Conservation (phyloP, 1,140 invertebrate species). For the Drosophila rhopaloa region DNA sequence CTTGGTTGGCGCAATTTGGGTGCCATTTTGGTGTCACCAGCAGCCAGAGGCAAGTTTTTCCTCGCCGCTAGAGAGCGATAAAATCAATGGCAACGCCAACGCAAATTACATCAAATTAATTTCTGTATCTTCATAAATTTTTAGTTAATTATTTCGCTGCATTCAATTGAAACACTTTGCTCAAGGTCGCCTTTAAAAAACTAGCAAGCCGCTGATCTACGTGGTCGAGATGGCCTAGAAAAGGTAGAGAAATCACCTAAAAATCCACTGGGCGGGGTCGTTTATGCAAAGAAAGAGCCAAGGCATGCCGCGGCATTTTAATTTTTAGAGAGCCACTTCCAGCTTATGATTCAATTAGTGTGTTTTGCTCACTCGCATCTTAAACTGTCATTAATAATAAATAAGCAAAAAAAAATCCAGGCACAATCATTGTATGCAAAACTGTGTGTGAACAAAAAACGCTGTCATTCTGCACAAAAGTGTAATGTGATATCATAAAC, state of each 20-base stretch:
- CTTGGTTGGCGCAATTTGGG: conserved; percentile 69
- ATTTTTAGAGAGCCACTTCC: conserved; percentile 27
- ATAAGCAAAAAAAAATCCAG: conserved; percentile 22
- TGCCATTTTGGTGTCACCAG: conserved; percentile 76
- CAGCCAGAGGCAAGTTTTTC: conserved; percentile 10
- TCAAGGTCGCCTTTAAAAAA: conserved; percentile 47
- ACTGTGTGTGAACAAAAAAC: conserved; percentile 56
- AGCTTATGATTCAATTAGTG: conserved; percentile 38
- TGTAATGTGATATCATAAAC: conserved; percentile 78
- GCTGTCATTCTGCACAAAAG: conserved; percentile 49
- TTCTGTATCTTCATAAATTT: conserved; percentile 69
- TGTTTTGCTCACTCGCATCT: conserved; percentile 37
- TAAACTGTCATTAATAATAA: conserved; percentile 73
- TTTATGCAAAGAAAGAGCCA: conserved; percentile 20
- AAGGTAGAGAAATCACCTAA: conserved; percentile 41
- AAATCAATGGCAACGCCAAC: conserved; percentile 75
- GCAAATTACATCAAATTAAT: conserved; percentile 79
- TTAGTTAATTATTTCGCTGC: conserved; percentile 66
- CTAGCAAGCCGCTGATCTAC: conserved; percentile 25
- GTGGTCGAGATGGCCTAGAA: conserved; percentile 67
- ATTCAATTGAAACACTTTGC: conserved; percentile 78
- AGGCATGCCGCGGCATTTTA: conserved; percentile 26
- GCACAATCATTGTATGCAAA: conserved; percentile 65
- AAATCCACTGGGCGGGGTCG: conserved; percentile 23
- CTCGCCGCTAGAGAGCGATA: conserved; percentile 25